Evolutionary conservation across 2,888 invertebrate species (phyloP), one percentile per base, ranked within the genome.

Genomic region (Mellilla xanthometata): DNA sequence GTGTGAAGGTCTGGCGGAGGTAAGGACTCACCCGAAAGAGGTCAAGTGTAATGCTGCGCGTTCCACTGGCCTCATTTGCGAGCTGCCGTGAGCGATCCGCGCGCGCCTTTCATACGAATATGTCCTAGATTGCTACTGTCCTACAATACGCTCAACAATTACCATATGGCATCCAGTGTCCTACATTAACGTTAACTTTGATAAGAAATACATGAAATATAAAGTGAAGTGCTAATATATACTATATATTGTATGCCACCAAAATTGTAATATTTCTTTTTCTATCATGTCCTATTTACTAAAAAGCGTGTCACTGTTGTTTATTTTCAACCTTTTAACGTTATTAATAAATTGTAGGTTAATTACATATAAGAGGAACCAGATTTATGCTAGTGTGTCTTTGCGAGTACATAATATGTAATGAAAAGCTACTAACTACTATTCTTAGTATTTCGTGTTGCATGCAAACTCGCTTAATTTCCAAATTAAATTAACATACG

Each of bases 1-100:
- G 82, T 82, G 80, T 84, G 88, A 89, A 89, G 88, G 87, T 84
- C 88, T 86, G 84, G 83, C 76, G 81, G 86, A 85, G 85, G 87
- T 88, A 86, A 88, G 89, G 88, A 89, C 88, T 88, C 79, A 63
- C 60, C 76, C 68, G 71, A 89, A 89, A 88, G 89, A 85, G 89
- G 89, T 89, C 89, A 88, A 89, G 88, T 88, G 88, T 87, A 88
- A 83, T 83, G 80, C 80, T 70, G 81, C 81, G 84, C 75, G 88
- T 83, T 87, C 87, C 76, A 88, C 86, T 89, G 81, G 83, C 89
- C 89, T 89, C 87, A 88, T 89, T 89, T 78, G 69, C 68, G 70
- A 74, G 73, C 61, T 72, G 66, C 66, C 54, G 60, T 55, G 65
- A 60, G 67, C 71, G 72, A 68, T 55, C 64, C 60, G 67, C 72